These are phyloP conservation scores for Drosophila anceps DNA, from an alignment of 2,888 invertebrate species.

Conservation along the genomic window DNA sequence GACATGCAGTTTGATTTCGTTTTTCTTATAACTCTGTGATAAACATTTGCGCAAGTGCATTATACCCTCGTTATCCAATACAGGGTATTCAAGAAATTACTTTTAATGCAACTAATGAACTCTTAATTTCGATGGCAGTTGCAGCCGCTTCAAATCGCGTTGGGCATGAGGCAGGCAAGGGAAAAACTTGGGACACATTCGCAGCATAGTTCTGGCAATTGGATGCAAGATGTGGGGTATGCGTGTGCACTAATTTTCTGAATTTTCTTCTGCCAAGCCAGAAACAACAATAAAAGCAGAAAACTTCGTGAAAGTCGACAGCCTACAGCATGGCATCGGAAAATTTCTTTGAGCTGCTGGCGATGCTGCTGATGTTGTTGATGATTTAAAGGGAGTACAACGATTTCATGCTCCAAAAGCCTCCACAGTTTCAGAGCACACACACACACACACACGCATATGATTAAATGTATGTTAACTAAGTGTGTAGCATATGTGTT, in stretches of 20 bases:
- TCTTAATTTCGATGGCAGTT: slow-evolving; percentile 51
- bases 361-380: slow-evolving; percentile 20
- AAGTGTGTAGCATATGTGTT: slow-evolving; percentile 6
- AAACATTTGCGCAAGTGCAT: too few species aligned
- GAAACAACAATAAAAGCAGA: background rate
- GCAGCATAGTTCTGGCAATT: slow-evolving; percentile 42
- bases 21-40: background rate
- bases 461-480: background rate
- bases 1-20: background rate
- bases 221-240: slow-evolving; percentile 20
- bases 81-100: slow-evolving; percentile 28
- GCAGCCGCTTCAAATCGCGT: slow-evolving; percentile 38
- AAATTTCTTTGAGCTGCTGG: slow-evolving; percentile 48
- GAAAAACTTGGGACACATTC: slow-evolving; percentile 51
- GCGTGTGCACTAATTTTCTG: slow-evolving; percentile 49
- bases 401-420: slow-evolving; percentile 57
- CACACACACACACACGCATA: background rate
- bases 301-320: slow-evolving; percentile 27
- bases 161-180: slow-evolving; percentile 33
- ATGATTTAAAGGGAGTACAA: slow-evolving; percentile 42
- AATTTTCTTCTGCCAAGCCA: slow-evolving; percentile 47
- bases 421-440: slow-evolving; percentile 6
- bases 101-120: slow-evolving; percentile 57
- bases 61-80: background rate
- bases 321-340: slow-evolving; percentile 35